Percentiles rank a stretch among this genome's conserved stretches.
Conservation (phyloP, 2,888 invertebrate genomes). For the Alloplasta piceator region DNA sequence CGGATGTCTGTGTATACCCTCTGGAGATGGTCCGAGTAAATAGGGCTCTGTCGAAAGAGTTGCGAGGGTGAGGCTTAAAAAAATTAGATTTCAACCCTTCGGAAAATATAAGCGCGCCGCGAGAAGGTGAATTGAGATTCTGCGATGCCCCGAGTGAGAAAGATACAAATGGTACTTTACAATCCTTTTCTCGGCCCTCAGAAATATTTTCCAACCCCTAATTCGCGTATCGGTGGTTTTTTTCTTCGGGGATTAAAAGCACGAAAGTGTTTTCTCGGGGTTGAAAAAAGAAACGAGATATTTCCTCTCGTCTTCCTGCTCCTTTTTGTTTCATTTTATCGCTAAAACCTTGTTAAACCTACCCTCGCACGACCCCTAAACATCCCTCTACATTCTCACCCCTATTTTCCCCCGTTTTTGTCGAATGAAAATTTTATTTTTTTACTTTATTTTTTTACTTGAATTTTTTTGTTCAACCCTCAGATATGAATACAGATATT, state of each 20-base stretch:
- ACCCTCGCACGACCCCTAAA: constrained; percentile 55
- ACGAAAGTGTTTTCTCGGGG: constrained; percentile 78
- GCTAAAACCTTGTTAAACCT: constrained; percentile 53
- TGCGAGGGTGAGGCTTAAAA: constrained; percentile 72
- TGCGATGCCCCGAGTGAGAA: constrained; percentile 35
- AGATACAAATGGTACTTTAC: constrained; percentile 41
- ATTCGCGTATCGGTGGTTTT: constrained; percentile 70
- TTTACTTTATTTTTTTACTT: constrained; percentile 18
- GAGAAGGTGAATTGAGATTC: constrained; percentile 60
- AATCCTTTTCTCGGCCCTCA: constrained; percentile 72
- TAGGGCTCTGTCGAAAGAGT: constrained; percentile 36
- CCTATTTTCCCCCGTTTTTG: constrained; percentile 17
- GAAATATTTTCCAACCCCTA: constrained; percentile 51
- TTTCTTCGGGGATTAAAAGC: constrained; percentile 80
- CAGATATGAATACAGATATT: neutral
- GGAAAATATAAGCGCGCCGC: constrained; percentile 80
- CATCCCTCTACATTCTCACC: constrained; percentile 41
- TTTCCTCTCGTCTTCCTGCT: constrained; percentile 40
- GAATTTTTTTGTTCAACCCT: neutral
- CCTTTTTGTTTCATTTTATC: constrained; percentile 16
- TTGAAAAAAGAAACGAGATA: constrained; percentile 59
- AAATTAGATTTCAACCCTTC: constrained; percentile 82
- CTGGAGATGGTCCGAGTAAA: neutral
- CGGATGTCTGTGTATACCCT: neutral
- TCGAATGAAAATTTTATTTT: neutral